Evolutionary conservation across 1,140 invertebrate genomes (phyloP).

Genomic region (Bombus ignitus): DNA sequence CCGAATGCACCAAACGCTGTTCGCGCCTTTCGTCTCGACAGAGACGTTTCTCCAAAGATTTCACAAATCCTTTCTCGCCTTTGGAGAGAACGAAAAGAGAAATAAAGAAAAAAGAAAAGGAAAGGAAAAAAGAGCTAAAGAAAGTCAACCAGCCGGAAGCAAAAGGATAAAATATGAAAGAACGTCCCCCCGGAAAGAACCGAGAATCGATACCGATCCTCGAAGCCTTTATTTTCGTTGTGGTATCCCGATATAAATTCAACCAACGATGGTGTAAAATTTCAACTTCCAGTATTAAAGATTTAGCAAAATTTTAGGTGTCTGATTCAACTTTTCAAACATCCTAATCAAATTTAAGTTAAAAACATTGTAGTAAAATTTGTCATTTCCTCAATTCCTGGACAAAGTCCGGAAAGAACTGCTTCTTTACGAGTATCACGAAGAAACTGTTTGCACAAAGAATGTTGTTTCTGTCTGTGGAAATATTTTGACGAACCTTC

Average conservation of each 20-base stretch:
- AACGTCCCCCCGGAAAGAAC: not conserved
- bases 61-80: slow-evolving; percentile 25
- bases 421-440: too few relatives aligned
- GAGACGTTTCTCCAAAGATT: slow-evolving; percentile 12
- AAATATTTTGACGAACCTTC: not conserved
- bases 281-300: not conserved
- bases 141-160: not conserved
- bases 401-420: too few relatives aligned
- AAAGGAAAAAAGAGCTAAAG: not conserved
- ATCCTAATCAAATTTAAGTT: too few relatives aligned
- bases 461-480: too few relatives aligned
- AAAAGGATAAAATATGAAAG: slow-evolving; percentile 27
- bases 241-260: not conserved
- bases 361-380: too few relatives aligned
- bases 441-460: too few relatives aligned
- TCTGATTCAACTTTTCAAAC: too few relatives aligned
- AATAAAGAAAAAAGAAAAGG: too few relatives aligned
- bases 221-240: not conserved
- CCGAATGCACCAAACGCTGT: not conserved
- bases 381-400: too few relatives aligned
- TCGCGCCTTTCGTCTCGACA: not conserved
- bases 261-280: not conserved
- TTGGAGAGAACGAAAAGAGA: not conserved
- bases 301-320: too few relatives aligned
- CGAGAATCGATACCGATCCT: slow-evolving; percentile 22